Evolutionary conservation across 2,888 invertebrate genomes (phyloP).

Genomic region (Ophion ellenae): DNA sequence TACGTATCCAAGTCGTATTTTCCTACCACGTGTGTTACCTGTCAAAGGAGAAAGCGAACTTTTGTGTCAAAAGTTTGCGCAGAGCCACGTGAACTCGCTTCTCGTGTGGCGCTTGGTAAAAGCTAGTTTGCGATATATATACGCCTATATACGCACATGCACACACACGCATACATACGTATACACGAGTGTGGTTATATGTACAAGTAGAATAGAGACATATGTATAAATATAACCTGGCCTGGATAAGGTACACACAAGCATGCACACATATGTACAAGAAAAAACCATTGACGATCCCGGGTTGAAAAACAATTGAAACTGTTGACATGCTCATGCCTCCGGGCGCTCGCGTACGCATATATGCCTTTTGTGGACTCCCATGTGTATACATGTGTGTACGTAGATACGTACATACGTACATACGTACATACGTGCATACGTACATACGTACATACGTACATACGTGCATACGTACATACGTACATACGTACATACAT

Average conservation of each 20-base stretch:
- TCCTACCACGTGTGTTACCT: slow-evolving; percentile 9
- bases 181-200: neutral
- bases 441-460: too few relatives aligned
- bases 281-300: slow-evolving; percentile 34
- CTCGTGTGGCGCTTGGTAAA: slow-evolving; percentile 27
- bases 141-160: neutral
- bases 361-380: slow-evolving; percentile 1
- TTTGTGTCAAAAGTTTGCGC: slow-evolving; percentile 47
- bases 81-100: slow-evolving; percentile 18
- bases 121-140: slow-evolving; percentile 30
- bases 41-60: slow-evolving; percentile 24
- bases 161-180: neutral
- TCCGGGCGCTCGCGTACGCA: slow-evolving; percentile 16
- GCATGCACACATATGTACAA: neutral
- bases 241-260: slow-evolving; percentile 28
- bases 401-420: neutral
- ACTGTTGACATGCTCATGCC: slow-evolving; percentile 49
- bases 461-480: neutral
- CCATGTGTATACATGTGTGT: neutral
- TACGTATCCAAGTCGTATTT: slow-evolving; percentile 8
- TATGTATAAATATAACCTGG: slow-evolving; percentile 7
- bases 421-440: neutral
- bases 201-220: neutral
- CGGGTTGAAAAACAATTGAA: slow-evolving; percentile 56
- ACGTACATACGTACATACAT: neutral